phyloP scores from a whole-genome alignment of 2,113 vertebrate genomes.

The Myotis davidii region DNA sequence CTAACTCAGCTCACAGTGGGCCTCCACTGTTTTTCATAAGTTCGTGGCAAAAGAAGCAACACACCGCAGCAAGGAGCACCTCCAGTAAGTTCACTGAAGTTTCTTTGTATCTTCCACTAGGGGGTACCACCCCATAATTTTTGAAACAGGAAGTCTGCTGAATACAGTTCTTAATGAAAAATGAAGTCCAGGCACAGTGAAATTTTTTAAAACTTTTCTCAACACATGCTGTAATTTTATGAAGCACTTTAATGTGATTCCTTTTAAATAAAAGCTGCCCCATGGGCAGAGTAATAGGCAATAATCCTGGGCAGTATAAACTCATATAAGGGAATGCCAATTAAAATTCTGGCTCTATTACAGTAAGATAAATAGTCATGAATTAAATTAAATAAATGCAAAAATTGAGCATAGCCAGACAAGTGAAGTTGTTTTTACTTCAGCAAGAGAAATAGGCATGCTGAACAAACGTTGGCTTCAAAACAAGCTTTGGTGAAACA shows the following conservation, averaged over 20 bases:
- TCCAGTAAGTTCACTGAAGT: not conserved
- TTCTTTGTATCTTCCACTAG: slow-evolving; percentile 75
- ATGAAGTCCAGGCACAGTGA: slow-evolving; percentile 74
- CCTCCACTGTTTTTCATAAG: not conserved
- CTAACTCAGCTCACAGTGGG: not conserved
- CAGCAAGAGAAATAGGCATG: slow-evolving; percentile 57
- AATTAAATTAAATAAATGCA: slow-evolving; percentile 76
- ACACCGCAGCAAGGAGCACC: not conserved
- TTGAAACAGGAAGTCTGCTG: slow-evolving; percentile 60
- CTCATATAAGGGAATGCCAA: slow-evolving; percentile 63
- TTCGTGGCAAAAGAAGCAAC: not conserved
- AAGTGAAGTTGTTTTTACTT: slow-evolving; percentile 63
- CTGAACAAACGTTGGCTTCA: slow-evolving; percentile 57
- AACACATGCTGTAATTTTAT: slow-evolving; percentile 87
- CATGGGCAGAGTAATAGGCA: slow-evolving; percentile 78
- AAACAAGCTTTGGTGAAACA: slow-evolving; percentile 55
- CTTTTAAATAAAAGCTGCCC: slow-evolving; percentile 81
- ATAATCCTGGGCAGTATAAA: slow-evolving; percentile 57
- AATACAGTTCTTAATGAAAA: slow-evolving; percentile 75
- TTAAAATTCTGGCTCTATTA: slow-evolving; percentile 71
- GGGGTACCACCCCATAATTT: slow-evolving; percentile 74
- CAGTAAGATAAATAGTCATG: slow-evolving; percentile 74
- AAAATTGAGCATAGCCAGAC: slow-evolving; percentile 59
- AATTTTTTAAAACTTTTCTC: slow-evolving; percentile 79
- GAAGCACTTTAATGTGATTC: slow-evolving; percentile 82